phyloP scores from a whole-genome alignment of 2,797 vertebrate genomes.

The Poliocrania exsul region DNA sequence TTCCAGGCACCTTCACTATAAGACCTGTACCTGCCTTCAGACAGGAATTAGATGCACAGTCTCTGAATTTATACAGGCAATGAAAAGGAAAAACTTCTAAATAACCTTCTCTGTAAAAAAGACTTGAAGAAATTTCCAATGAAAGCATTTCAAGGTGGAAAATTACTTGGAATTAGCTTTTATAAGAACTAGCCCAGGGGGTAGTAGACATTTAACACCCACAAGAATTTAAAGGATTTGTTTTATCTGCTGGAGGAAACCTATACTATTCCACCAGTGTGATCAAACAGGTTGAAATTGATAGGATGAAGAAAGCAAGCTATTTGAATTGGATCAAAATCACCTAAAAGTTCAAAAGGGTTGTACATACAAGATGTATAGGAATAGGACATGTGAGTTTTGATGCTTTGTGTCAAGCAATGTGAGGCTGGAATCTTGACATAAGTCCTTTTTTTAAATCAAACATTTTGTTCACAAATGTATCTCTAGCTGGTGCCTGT shows the following conservation, averaged over 20 bases:
- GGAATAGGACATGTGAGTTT: not conserved
- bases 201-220: constrained; percentile 39
- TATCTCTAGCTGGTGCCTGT: not conserved
- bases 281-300: constrained; percentile 10
- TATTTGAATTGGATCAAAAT: constrained; percentile 44
- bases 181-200: not conserved
- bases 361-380: not conserved
- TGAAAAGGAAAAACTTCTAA: constrained; percentile 23
- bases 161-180: constrained; percentile 12
- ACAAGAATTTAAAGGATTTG: constrained; percentile 54
- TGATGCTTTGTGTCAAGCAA: not conserved
- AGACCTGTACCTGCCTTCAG: not conserved
- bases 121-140: constrained; percentile 5
- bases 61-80: constrained; percentile 17
- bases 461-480: not conserved
- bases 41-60: not conserved
- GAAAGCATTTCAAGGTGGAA: constrained; percentile 15
- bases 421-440: not conserved
- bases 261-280: not conserved
- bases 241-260: constrained; percentile 48
- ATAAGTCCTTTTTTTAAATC: not conserved
- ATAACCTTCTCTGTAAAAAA: constrained; percentile 11
- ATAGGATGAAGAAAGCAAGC: not conserved
- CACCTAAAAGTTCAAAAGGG: not conserved
- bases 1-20: not conserved